Evolutionary conservation across 2,113 vertebrate genomes (phyloP).

Genomic region (Rhinichthys klamathensis): DNA sequence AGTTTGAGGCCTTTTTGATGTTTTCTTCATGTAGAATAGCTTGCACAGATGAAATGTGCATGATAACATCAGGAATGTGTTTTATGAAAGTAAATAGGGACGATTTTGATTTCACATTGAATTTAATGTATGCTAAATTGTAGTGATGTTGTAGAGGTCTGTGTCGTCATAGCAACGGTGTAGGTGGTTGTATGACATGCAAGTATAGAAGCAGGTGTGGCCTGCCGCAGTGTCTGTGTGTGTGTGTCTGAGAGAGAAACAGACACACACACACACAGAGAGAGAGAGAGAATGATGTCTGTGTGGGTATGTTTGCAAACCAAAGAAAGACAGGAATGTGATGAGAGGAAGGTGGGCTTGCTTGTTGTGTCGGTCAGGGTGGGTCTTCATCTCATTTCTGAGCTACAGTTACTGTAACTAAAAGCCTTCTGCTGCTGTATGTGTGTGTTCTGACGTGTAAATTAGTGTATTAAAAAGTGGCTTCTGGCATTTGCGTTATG

Average conservation of each 20-base stretch:
- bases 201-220: slow-evolving; percentile 75
- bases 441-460: background rate
- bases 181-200: slow-evolving; percentile 45
- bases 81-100: background rate
- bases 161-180: slow-evolving; percentile 15
- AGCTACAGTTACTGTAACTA: background rate
- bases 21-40: background rate
- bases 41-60: background rate
- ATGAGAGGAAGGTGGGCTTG: slow-evolving; percentile 62
- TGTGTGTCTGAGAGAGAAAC: background rate
- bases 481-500: background rate
- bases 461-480: background rate
- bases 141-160: background rate
- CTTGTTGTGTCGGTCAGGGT: slow-evolving; percentile 74
- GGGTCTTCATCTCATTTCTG: slow-evolving; percentile 25
- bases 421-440: slow-evolving; percentile 6
- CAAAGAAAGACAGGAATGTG: slow-evolving; percentile 23
- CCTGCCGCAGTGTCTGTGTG: slow-evolving; percentile 63
- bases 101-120: slow-evolving; percentile 9
- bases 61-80: background rate
- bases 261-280: background rate
- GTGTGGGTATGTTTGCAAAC: slow-evolving; percentile 47
- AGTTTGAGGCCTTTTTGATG: background rate
- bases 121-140: slow-evolving; percentile 18
- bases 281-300: background rate